Conservation (phyloP, 2,888 invertebrate species). For the Eurytoma adleriae region DNA sequence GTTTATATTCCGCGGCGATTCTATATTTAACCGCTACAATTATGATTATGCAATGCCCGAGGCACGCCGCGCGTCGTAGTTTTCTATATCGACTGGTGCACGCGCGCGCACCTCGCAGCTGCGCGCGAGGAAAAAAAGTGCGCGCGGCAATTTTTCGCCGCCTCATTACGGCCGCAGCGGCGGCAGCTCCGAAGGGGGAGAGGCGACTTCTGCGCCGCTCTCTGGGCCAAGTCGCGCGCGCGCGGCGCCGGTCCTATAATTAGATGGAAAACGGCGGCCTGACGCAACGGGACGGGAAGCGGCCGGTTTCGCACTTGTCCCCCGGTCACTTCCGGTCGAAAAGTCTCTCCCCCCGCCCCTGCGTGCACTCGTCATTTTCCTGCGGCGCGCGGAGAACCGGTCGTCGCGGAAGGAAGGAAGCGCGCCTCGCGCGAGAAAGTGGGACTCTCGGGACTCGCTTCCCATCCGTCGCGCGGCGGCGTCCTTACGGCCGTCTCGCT, state of each 20-base stretch:
- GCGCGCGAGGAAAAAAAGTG: background rate
- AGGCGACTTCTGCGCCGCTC: background rate
- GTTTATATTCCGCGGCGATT: constrained; percentile 15
- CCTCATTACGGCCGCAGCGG: background rate
- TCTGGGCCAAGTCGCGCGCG: background rate
- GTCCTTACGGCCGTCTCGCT: constrained; percentile 28
- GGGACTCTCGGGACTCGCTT: constrained; percentile 49
- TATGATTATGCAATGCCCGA: constrained; percentile 31
- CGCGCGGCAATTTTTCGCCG: background rate
- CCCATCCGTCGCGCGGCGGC: constrained; percentile 27
- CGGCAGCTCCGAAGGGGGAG: background rate
- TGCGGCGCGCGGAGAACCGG: background rate
- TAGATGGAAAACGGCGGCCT: constrained; percentile 39
- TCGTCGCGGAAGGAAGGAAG: constrained; percentile 6
- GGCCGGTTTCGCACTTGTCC: background rate
- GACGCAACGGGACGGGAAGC: constrained; percentile 6
- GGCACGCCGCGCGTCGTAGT: constrained; percentile 12
- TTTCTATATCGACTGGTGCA: background rate
- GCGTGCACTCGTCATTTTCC: too few species aligned
- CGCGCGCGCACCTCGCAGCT: background rate
- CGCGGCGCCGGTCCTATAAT: constrained; percentile 26
- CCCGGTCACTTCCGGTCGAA: background rate
- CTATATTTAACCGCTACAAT: constrained; percentile 47
- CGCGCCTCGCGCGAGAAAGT: constrained; percentile 51
- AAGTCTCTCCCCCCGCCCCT: too few species aligned